Evolutionary conservation across 2,888 invertebrate species (phyloP), one percentile per base, ranked within the genome.

Genomic region (Pachycephus smyrnensis): DNA sequence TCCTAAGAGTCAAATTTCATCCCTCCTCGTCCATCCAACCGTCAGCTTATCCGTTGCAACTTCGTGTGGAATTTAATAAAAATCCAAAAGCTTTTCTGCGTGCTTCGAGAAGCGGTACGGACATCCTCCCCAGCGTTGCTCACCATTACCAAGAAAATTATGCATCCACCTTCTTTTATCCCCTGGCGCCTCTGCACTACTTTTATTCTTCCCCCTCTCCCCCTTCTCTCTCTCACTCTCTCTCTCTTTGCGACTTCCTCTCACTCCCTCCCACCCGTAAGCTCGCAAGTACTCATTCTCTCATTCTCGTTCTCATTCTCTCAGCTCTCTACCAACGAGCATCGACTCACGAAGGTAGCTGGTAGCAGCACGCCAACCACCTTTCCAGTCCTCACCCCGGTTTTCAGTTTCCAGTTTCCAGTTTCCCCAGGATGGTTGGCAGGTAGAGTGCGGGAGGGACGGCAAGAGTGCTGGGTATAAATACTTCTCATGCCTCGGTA

Each of bases 51-150:
- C 55, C 55, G 23, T 23, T 55, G 23, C 55, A 55, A 2, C 55
- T 23, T 55, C 33, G 36, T 76, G 75, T 69, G 80, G 82, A 82
- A 84, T 82, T 83, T 84, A 83, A 82, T 83, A 84, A 84, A 82
- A 84, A 84, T 81, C 75, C 76, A 73, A 74, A 77, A 80, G 77
- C 80, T 80, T 80, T 80, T 55, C 23, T 23, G 23, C 23, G 55
- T 23, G 55, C 55, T 55, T 23, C 55, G 75, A 55, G 69, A 76
- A 78, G 77, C 76, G 78, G 76, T 23, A 76, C 77, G 73, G 76
- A 12, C 35, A 6, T 55, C 55, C 23, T 23, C 23, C 55, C 23
- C 1, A 55, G 55, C 69, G 77, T 71, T 77, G 73, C 76, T 75
- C 73, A 40, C 35, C 69, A 76, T 76, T 69, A 76, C 71, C 73